These are phyloP conservation scores for Prosopocoilus inquinatus DNA, from an alignment of 2,888 invertebrate genomes.

Conservation along the genomic window DNA sequence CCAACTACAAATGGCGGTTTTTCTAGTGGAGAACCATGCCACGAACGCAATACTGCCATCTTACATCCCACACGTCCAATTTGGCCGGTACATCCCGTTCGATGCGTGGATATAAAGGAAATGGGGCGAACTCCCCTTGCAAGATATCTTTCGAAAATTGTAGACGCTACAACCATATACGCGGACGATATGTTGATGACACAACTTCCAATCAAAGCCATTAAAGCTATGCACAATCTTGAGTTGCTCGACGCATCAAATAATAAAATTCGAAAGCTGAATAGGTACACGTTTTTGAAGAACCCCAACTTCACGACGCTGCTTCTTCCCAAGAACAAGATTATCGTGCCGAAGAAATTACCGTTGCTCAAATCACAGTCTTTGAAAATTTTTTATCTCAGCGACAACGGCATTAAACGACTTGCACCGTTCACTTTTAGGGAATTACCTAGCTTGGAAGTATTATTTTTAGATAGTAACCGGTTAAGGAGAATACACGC, in stretches of 20 bases:
- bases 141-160: conserved; percentile 13
- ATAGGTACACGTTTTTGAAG: conserved; percentile 20
- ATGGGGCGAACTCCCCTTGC: conserved; percentile 27
- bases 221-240: conserved; percentile 34
- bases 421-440: conserved; percentile 36
- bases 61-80: conserved; percentile 29
- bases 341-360: conserved; percentile 34
- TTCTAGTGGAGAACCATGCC: conserved; percentile 41
- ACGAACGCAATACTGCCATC: conserved; percentile 39
- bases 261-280: conserved; percentile 38
- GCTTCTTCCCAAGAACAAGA: conserved; percentile 31
- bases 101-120: conserved; percentile 41
- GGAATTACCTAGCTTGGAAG: conserved; percentile 30
- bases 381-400: conserved; percentile 39
- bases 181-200: conserved; percentile 40
- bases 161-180: conserved; percentile 32
- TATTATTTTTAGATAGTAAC: conserved; percentile 43
- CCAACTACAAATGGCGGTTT: conserved; percentile 21
- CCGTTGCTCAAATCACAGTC: conserved; percentile 35
- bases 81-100: conserved; percentile 20
- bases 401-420: conserved; percentile 37
- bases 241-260: conserved; percentile 40
- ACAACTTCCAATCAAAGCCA: conserved; percentile 24
- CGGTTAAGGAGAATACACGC: conserved; percentile 32
- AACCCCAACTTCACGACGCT: conserved; percentile 37